phyloP scores from a whole-genome alignment of 2,113 vertebrate genomes.

The Podilymbus podiceps region DNA sequence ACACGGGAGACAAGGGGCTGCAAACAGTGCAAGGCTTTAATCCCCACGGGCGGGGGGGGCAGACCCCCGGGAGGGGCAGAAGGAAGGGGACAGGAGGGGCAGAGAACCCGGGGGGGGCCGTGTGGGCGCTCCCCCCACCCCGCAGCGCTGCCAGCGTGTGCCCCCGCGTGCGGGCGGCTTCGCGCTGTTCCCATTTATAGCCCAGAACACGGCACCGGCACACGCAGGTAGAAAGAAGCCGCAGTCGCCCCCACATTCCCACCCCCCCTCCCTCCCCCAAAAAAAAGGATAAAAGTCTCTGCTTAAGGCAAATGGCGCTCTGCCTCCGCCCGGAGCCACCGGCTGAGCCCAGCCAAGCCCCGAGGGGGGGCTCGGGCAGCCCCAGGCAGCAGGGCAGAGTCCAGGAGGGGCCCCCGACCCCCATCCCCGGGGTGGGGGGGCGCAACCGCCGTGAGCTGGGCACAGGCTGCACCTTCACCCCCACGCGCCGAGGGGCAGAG shows the following conservation, averaged over 20 bases:
- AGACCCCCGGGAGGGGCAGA: background rate
- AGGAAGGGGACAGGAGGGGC: too few species aligned
- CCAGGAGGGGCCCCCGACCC: fast-evolving
- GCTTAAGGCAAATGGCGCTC: background rate
- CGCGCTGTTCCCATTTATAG: background rate
- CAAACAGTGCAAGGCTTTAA: too few species aligned
- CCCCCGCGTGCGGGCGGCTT: background rate
- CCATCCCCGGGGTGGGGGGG: too few species aligned
- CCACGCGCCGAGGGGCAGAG: background rate
- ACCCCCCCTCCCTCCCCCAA: background rate
- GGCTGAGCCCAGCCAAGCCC: background rate
- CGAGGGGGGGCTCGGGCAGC: background rate
- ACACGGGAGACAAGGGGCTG: too few species aligned
- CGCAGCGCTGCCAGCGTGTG: background rate
- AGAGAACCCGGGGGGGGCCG: background rate
- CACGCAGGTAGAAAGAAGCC: background rate
- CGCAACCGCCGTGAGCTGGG: too few species aligned
- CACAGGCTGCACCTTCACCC: background rate
- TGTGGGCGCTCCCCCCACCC: background rate
- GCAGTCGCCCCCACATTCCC: background rate
- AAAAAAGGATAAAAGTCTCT: background rate
- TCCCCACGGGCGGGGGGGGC: background rate
- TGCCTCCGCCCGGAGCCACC: background rate
- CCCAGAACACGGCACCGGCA: background rate
- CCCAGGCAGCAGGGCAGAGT: background rate